Base-by-base conservation (phyloP, 1,140 invertebrate genomes). In the Drosophila lini region DNA sequence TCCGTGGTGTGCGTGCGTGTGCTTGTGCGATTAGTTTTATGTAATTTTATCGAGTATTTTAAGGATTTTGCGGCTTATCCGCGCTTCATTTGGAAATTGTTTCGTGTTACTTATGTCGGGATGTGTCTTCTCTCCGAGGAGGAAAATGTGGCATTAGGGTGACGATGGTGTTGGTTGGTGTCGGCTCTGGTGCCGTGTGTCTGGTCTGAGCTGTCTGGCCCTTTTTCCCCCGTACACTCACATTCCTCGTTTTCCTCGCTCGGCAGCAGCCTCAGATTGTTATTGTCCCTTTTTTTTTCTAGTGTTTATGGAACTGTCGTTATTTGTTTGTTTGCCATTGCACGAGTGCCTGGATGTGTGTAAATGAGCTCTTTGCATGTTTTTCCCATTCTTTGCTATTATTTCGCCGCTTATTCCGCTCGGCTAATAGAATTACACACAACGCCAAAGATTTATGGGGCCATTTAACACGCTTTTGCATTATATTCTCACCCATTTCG, bases 21-120 rank as follows among this genome's bases (percentile, higher is more conserved):
- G 80, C 69, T 77, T 91, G 79, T 91, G 75, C 90, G 89, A 91
- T 91, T 91, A 91, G 89, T 91, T 91, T 91, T 91, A 91, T 91
- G 89, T 91, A 91, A 91, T 91, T 91, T 91, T 91, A 91, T 91
- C 89, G 90, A 91, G 89, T 89, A 91, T 91, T 91, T 91, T 91
- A 91, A 84, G 88, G 89, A 88, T 91, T 89, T 91, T 90, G 88
- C 75, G 78, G 80, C 84, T 91, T 89, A 89, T 91, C 90, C 85
- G 84, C 84, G 84, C 81, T 91, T 89, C 80, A 91, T 91, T 91
- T 91, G 80, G 75, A 84, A 84, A 91, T 88, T 89, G 81, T 88
- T 91, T 91, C 81, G 81, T 91, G 79, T 86, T 90, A 81, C 84
- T 88, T 88, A 80, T 78, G 80, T 80, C 71, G 77, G 64, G 67